Conservation (phyloP, 2,797 vertebrate genomes). For the Buphagus erythrorhynchus region DNA sequence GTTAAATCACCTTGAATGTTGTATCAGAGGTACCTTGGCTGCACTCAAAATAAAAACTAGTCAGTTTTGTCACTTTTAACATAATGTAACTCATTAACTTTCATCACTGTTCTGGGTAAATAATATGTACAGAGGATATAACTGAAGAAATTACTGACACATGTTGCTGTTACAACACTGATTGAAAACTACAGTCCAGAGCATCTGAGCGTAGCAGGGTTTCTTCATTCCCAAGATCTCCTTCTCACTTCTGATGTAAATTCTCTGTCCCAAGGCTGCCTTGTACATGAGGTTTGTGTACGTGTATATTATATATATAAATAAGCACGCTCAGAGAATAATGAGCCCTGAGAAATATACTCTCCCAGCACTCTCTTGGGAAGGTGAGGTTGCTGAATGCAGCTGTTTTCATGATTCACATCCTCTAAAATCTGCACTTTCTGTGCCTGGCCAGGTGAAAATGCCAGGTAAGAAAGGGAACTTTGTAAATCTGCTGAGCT, state of each 20-base stretch:
- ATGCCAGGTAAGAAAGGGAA: background rate
- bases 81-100: constrained; percentile 55
- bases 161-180: constrained; percentile 33
- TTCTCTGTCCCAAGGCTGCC: background rate
- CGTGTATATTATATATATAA: constrained; percentile 31
- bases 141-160: constrained; percentile 59
- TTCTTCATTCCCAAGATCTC: constrained; percentile 17
- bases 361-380: constrained; percentile 36
- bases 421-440: background rate
- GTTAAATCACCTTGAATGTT: constrained; percentile 10
- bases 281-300: constrained; percentile 45
- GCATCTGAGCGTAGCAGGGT: background rate
- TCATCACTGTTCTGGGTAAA: constrained; percentile 46
- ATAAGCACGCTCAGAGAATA: constrained; percentile 25
- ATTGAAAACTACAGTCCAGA: constrained; percentile 24
- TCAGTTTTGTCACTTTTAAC: constrained; percentile 37
- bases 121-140: background rate
- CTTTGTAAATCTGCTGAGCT: constrained; percentile 26
- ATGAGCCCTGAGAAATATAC: constrained; percentile 11
- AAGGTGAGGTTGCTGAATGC: background rate
- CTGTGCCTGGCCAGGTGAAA: constrained; percentile 30
- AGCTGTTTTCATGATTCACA: constrained; percentile 59
- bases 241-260: constrained; percentile 39
- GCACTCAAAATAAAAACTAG: constrained; percentile 35
- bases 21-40: background rate